Evolutionary conservation across 2,113 vertebrate genomes (phyloP).

Genomic region (Neopipo cinnamomea): DNA sequence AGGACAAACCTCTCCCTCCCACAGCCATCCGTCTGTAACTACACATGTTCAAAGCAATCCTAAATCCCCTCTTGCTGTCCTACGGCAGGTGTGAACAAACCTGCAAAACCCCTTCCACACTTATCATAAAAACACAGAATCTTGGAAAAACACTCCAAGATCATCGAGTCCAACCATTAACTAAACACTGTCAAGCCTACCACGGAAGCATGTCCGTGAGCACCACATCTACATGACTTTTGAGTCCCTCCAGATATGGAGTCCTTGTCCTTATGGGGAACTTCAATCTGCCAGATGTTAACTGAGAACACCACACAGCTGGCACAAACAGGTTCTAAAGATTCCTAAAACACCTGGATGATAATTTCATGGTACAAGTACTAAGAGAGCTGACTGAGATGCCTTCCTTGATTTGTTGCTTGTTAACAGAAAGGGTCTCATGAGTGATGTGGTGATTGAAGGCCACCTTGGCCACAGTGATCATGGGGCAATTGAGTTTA

Average conservation of each 20-base stretch:
- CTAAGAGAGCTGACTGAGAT: background rate
- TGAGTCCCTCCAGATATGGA: background rate
- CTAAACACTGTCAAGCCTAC: background rate
- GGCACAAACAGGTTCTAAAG: background rate
- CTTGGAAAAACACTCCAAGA: background rate
- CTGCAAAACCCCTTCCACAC: background rate
- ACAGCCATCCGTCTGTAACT: background rate
- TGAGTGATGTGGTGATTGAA: background rate
- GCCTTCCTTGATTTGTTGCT: background rate
- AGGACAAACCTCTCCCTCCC: background rate
- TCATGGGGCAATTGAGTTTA: background rate
- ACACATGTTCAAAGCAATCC: rapidly evolving
- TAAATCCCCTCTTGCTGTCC: background rate
- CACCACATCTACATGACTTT: background rate
- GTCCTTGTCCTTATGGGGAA: background rate
- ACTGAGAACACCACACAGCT: background rate
- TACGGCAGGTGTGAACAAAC: background rate
- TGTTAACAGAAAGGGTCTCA: background rate
- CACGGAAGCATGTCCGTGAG: no score
- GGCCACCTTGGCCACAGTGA: background rate
- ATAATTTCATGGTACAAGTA: background rate
- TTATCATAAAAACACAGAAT: background rate
- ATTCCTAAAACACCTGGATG: background rate
- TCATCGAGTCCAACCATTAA: background rate
- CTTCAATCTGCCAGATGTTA: background rate